These are phyloP conservation scores for Astropecten irregularis DNA, from an alignment of 53 echinoderm and acorn worm species.

Conservation along the genomic window DNA sequence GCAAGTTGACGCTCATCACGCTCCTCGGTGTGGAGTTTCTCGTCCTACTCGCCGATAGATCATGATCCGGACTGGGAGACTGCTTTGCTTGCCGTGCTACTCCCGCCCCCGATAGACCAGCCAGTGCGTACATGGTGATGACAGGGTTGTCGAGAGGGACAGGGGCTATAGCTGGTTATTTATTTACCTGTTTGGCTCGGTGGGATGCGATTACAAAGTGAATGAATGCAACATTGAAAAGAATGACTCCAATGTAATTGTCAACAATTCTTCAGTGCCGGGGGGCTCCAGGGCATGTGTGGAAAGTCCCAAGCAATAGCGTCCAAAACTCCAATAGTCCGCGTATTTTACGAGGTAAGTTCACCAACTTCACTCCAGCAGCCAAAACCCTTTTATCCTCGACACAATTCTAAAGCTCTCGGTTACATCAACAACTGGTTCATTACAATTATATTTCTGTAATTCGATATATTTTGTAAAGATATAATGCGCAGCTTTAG, in stretches of 20 bases:
- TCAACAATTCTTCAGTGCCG: too few species aligned
- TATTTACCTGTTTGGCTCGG: slow-evolving; percentile 15
- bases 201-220: not conserved
- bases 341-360: too few species aligned
- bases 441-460: slow-evolving; percentile 1
- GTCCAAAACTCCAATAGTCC: too few species aligned
- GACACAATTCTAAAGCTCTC: not conserved
- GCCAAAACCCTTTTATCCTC: not conserved
- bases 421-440: slow-evolving; percentile 8
- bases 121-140: slow-evolving; percentile 49
- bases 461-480: slow-evolving; percentile 35
- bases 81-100: slow-evolving; percentile 36
- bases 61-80: slow-evolving; percentile 12
- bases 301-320: too few species aligned
- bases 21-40: slow-evolving; percentile 57
- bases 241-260: too few species aligned
- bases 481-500: not conserved
- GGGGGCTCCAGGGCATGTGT: too few species aligned
- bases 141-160: too few species aligned
- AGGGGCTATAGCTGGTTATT: slow-evolving; percentile 9
- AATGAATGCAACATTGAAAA: too few species aligned
- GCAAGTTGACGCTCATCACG: slow-evolving; percentile 51
- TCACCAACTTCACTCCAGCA: too few species aligned
- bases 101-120: slow-evolving; percentile 63
- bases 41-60: not conserved